Base-by-base conservation (phyloP, 2,888 invertebrate species). In the Poecilus cupreus region DNA sequence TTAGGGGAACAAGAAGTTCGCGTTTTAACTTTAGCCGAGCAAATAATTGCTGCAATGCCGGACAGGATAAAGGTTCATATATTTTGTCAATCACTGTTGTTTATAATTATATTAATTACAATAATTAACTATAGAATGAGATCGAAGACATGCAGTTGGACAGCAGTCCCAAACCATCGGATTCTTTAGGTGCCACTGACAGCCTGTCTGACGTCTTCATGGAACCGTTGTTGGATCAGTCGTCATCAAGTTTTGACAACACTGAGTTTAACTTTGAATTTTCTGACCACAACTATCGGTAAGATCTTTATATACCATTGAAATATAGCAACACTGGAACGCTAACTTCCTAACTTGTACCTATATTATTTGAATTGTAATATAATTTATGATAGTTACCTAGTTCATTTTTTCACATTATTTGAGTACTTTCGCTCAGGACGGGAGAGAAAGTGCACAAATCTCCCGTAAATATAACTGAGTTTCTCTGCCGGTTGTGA, bases 21-120 rank as follows among this genome's bases (percentile, higher is more conserved):
- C 87, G 97, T 97, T 84, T 92, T 97, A 87, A 97, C 97, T 80
- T 91, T 99, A 87, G 98, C 98, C 78, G 98, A 98, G 89, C 98
- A 98, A 91, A 98, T 99, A 86, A 99, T 99, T 87, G 98, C 98
- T 78, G 98, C 98, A 10, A 96, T 99, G 93, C 98, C 99, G 82
- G 98, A 98, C 85, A 92, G 98, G 86, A 99, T 98, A 88, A 99
- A 99, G 94, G 96, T 96, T 89, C 87, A 85, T 78, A 32, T 26
- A 10, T n/a, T n/a, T n/a, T n/a, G n/a, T n/a, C 1, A 46, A 46
- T 32, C 0, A 5, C 8, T 32, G 6, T 6, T 32, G 5, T 6
- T 32, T 32, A 46, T 46, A 46, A 2, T 13, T 46, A 10, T 49
- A 43, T 75, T n/a, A 79, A 10, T 46, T 74, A 1, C 16, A 51